Conservation (phyloP, 2,888 invertebrate species). For the Podotricha telesiphe region DNA sequence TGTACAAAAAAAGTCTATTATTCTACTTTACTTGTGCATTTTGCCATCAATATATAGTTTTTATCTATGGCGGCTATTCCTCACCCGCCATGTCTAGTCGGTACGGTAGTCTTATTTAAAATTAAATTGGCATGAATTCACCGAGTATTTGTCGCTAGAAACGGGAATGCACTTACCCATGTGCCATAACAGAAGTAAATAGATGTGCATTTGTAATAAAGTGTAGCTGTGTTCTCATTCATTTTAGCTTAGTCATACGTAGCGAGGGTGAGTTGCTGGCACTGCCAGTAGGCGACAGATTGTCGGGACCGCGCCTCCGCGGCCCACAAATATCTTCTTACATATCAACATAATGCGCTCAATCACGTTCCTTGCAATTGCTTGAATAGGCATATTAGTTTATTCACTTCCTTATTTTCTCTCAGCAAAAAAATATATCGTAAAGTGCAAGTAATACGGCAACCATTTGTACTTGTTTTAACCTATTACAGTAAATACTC, state of each 20-base stretch:
- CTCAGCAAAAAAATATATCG: not conserved
- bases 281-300: slow-evolving; percentile 65
- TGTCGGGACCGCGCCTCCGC: slow-evolving; percentile 63
- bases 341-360: slow-evolving; percentile 42
- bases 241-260: slow-evolving; percentile 44
- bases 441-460: not conserved
- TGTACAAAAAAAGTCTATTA: not conserved
- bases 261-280: slow-evolving; percentile 55
- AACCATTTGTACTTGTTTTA: slow-evolving; percentile 4
- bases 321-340: slow-evolving; percentile 43
- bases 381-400: not conserved
- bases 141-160: not conserved
- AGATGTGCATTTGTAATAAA: slow-evolving; percentile 23
- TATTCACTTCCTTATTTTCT: slow-evolving; percentile 16
- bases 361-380: slow-evolving; percentile 28
- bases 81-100: not conserved
- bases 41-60: not conserved
- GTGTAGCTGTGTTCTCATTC: slow-evolving; percentile 32
- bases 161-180: slow-evolving; percentile 1
- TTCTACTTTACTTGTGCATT: not conserved
- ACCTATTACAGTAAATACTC: slow-evolving; percentile 7
- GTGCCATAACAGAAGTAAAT: slow-evolving; percentile 24
- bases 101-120: slow-evolving; percentile 14
- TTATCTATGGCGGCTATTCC: not conserved
- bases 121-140: slow-evolving; percentile 20